Base-by-base conservation (phyloP, 2,797 vertebrate genomes). In the Perodicticus potto region DNA sequence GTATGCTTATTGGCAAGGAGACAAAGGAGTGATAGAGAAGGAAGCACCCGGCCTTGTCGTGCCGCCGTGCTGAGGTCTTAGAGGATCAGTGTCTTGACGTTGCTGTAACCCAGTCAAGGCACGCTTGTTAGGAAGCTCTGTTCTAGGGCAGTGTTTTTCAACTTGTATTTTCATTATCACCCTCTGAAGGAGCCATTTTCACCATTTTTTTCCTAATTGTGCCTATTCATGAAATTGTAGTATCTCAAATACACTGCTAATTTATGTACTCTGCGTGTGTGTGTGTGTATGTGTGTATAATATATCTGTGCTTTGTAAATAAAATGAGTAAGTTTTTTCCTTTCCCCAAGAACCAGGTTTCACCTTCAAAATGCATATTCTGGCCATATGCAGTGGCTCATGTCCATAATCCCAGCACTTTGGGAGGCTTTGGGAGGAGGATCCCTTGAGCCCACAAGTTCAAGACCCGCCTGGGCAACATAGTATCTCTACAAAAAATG, bases 111-210 rank as follows among this genome's bases (percentile, higher is more conserved):
- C 20, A 14, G 32, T 29, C 5, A 6, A 20, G 40, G 32, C 9
- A 10, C 2, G 1, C n/a, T 69, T 5, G 3, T 14, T 17, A 19
- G 82, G 40, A 32, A 61, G 22, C 29, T 45, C 87, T 53, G 19
- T 63, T 29, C 7, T 3, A n/a, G 27, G 77, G 61, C 32, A 43
- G 27, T 61, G 16, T 37, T 76, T 55, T 55, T 43, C 34, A 57
- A 3, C 7, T 81, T 43, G 61, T 55, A 2, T 78, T 37, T 37
- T 63, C 37, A 49, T 55, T 27, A 19, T 80, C 29, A 29, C 4
- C n/a, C 70, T 78, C 27, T 78, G 23, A 97, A 81, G 43, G 34
- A 91, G 12, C 37, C 55, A 69, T 80, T 87, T 91, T 16, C 69
- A 80, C 74, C 20, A 45, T 23, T 69, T 72, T 67, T 72, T 70